Percentiles rank a stretch among this genome's conserved stretches.
phyloP scores from a whole-genome alignment of 2,888 invertebrate genomes.

The Hoplodrina ambigua region DNA sequence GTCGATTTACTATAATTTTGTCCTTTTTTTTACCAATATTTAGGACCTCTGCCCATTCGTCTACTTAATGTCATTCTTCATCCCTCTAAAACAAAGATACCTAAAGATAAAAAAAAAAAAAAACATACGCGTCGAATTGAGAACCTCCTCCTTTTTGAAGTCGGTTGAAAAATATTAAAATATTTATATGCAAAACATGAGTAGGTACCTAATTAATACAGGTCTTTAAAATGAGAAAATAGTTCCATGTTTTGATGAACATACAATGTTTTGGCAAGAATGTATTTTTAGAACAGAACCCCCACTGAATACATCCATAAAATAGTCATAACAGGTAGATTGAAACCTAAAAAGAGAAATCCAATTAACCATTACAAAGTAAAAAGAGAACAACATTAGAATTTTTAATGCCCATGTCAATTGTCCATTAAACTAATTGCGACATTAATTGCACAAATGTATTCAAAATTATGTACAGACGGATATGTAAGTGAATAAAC shows the following conservation, averaged over 20 bases:
- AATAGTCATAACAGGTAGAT: constrained; percentile 2
- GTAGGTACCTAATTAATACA: too few relatives aligned
- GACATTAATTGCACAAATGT: constrained; percentile 59
- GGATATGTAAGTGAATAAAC: constrained; percentile 39
- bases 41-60: too few relatives aligned
- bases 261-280: neutral
- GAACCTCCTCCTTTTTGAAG: too few relatives aligned
- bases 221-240: neutral
- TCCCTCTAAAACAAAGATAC: too few relatives aligned
- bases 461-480: constrained; percentile 50
- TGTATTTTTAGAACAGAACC: neutral
- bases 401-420: constrained; percentile 48
- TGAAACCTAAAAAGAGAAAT: constrained; percentile 26
- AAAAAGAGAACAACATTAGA: constrained; percentile 38
- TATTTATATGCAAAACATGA: too few relatives aligned
- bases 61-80: too few relatives aligned
- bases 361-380: constrained; percentile 19
- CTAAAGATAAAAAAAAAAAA: too few relatives aligned
- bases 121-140: too few relatives aligned
- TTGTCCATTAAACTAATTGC: constrained; percentile 59
- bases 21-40: too few relatives aligned
- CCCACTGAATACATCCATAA: constrained; percentile 1
- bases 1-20: too few relatives aligned
- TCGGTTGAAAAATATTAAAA: too few relatives aligned
- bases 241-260: neutral